Evolutionary conservation across 2,113 vertebrate species (phyloP).

Genomic region (Tetrao urogallus): DNA sequence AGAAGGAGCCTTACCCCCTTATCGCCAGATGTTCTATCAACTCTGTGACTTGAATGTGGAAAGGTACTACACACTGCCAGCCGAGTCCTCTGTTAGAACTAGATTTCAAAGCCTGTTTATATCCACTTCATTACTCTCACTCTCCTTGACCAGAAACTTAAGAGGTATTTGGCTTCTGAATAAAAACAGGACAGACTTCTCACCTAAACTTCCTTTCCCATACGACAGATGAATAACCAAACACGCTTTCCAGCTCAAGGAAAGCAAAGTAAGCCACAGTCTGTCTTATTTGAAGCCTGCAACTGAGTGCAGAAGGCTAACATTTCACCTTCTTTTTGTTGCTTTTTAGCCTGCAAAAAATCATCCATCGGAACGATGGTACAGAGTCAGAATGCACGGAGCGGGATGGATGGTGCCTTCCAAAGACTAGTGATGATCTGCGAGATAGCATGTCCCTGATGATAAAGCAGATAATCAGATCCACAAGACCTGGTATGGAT

Average conservation of each 20-base stretch:
- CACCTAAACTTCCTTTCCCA: neutral
- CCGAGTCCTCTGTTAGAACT: neutral
- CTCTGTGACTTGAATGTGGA: slow-evolving; percentile 93
- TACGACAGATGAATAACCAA: neutral
- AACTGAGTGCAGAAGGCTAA: neutral
- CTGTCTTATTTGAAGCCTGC: neutral
- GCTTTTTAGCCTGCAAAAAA: slow-evolving; percentile 82
- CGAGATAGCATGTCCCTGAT: slow-evolving; percentile 90
- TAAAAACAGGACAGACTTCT: neutral
- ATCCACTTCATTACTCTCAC: neutral
- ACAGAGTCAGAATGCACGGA: slow-evolving; percentile 85
- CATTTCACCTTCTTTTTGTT: neutral
- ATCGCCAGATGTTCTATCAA: slow-evolving; percentile 99
- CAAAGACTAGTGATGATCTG: slow-evolving; percentile 90
- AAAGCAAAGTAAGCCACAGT: neutral
- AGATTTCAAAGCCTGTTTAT: neutral
- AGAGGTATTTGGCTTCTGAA: neutral
- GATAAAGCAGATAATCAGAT: slow-evolving; percentile 88
- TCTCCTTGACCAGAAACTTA: neutral
- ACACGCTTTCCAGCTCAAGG: neutral
- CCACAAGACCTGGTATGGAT: slow-evolving; percentile 81
- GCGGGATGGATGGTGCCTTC: slow-evolving; percentile 92
- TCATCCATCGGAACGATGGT: slow-evolving; percentile 83
- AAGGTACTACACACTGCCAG: slow-evolving; percentile 73
- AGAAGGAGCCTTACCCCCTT: slow-evolving; percentile 90